These are phyloP conservation scores for Ylistrum balloti DNA, from an alignment of 1,140 invertebrate species.

Conservation along the genomic window DNA sequence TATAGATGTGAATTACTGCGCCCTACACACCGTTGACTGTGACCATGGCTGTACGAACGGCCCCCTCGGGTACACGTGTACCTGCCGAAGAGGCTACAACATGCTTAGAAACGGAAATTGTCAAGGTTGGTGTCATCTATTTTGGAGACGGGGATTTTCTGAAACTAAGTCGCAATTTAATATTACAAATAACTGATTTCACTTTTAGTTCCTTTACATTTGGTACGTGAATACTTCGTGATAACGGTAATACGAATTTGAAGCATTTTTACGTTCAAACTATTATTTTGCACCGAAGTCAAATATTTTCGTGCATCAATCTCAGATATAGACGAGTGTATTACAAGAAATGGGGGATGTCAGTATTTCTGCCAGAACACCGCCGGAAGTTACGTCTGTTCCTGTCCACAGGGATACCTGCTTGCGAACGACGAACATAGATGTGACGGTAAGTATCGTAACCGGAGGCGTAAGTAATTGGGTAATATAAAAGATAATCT, in stretches of 20 bases:
- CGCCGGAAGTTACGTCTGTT: slow-evolving; percentile 84
- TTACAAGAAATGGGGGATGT: slow-evolving; percentile 43
- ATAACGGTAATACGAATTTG: no score
- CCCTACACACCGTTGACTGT: neutral
- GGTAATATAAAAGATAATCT: neutral
- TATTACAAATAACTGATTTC: no score
- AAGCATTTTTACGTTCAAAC: no score
- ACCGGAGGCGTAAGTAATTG: neutral
- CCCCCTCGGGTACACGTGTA: neutral
- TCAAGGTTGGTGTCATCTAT: neutral
- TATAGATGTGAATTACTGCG: neutral
- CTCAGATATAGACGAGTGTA: slow-evolving; percentile 52
- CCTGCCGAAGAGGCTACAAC: neutral
- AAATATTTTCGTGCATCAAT: neutral
- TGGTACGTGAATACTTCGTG: no score
- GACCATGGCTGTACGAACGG: neutral
- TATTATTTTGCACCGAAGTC: no score
- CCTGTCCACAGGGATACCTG: slow-evolving; percentile 70
- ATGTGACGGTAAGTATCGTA: slow-evolving; percentile 47
- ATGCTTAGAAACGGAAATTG: neutral
- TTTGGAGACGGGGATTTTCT: no score
- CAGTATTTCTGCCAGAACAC: slow-evolving; percentile 88
- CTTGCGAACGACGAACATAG: slow-evolving; percentile 44
- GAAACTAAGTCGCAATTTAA: no score
- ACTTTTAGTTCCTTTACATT: no score